phyloP scores from a whole-genome alignment of 2,113 vertebrate genomes.

The Xenopus laevis region DNA sequence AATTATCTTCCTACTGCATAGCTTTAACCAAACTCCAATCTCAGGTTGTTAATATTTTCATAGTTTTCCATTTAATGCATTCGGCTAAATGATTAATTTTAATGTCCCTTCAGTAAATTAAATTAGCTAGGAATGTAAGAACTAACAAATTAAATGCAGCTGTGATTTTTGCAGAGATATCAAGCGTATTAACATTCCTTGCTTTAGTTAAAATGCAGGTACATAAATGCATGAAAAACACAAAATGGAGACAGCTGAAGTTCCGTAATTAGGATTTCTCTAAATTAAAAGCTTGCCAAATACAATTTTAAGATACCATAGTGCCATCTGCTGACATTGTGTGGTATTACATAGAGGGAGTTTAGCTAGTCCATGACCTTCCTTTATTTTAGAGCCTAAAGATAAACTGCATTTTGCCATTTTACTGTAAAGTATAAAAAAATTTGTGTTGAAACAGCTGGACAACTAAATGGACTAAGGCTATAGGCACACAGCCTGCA shows the following conservation, averaged over 20 bases:
- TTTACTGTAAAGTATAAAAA: too few relatives aligned
- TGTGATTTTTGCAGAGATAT: slow-evolving; percentile 43
- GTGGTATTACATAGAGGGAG: background rate
- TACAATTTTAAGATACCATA: slow-evolving; percentile 10
- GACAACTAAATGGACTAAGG: too few relatives aligned
- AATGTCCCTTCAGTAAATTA: slow-evolving; percentile 44
- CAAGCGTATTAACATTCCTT: slow-evolving; percentile 34
- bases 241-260: slow-evolving; percentile 44
- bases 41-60: slow-evolving; percentile 36
- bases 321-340: slow-evolving; percentile 20
- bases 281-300: slow-evolving; percentile 31
- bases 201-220: slow-evolving; percentile 36
- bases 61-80: slow-evolving; percentile 32
- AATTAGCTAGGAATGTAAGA: slow-evolving; percentile 42
- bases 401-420: too few relatives aligned
- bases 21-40: slow-evolving; percentile 30
- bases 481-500: too few relatives aligned
- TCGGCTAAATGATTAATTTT: slow-evolving; percentile 43
- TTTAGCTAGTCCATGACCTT: too few relatives aligned
- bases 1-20: slow-evolving; percentile 24
- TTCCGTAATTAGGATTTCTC: slow-evolving; percentile 42
- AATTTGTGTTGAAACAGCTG: too few relatives aligned
- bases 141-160: slow-evolving; percentile 44
- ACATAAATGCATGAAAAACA: slow-evolving; percentile 43
- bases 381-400: too few relatives aligned